A percentile compares a stretch with the other conserved stretches of the same genome.
These are phyloP conservation scores for Melanotaenia maccullochi DNA, from an alignment of 2,797 vertebrate genomes.

Conservation along the genomic window DNA sequence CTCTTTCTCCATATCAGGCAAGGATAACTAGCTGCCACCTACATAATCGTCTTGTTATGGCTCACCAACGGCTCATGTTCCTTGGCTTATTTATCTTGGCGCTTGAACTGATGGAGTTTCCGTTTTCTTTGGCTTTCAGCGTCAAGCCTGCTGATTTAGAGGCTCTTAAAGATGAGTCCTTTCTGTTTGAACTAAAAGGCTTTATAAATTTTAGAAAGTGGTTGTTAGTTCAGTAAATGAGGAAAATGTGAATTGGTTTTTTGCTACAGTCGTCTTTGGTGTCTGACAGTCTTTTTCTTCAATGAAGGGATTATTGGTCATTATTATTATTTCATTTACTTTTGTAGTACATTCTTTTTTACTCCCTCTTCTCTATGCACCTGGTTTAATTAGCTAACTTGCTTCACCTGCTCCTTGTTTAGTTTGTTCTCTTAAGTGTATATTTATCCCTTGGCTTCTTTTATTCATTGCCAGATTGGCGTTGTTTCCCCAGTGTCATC, in stretches of 20 bases:
- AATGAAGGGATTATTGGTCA: neutral
- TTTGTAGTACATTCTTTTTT: too few species aligned
- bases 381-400: too few species aligned
- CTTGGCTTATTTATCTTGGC: slow-evolving; percentile 69
- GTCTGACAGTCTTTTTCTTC: neutral
- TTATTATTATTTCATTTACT: too few species aligned
- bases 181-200: slow-evolving; percentile 23
- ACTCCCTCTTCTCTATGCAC: too few species aligned
- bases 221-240: slow-evolving; percentile 14
- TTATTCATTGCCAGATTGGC: too few species aligned
- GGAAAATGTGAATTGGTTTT: neutral
- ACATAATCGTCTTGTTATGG: slow-evolving; percentile 71
- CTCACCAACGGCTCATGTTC: slow-evolving; percentile 57
- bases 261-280: neutral
- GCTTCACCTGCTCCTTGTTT: too few species aligned
- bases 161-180: slow-evolving; percentile 36
- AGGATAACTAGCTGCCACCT: slow-evolving; percentile 59
- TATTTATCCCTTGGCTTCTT: too few species aligned
- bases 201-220: slow-evolving; percentile 26
- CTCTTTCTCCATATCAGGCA: slow-evolving; percentile 56
- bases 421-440: too few species aligned
- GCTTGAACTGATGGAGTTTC: slow-evolving; percentile 46
- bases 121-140: slow-evolving; percentile 52
- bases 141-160: slow-evolving; percentile 53
- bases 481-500: too few species aligned